Conservation (phyloP, 2,113 vertebrate species). For the Lichenostomus cassidix region DNA sequence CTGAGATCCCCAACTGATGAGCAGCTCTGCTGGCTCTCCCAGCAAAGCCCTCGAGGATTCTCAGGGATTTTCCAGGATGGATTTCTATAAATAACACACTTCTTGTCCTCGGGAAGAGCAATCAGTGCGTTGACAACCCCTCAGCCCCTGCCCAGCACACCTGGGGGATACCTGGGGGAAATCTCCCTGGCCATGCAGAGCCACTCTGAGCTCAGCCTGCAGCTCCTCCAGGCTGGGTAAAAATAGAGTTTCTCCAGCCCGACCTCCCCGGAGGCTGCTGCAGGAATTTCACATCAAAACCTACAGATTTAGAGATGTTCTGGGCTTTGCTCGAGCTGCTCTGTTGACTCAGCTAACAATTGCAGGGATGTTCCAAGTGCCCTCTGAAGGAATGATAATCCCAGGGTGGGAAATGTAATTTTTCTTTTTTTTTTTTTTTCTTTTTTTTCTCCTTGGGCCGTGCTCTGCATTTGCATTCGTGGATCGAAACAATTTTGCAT, state of each 20-base stretch:
- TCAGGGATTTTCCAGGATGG: background rate
- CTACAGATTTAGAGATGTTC: background rate
- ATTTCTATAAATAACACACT: rapidly evolving
- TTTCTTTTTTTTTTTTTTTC: background rate
- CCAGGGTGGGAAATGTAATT: background rate
- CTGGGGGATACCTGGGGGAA: background rate
- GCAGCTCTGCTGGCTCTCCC: background rate
- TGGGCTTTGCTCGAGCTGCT: conserved; percentile 34
- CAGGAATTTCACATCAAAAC: background rate
- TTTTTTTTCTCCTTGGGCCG: rapidly evolving
- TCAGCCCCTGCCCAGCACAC: background rate
- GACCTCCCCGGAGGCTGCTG: background rate
- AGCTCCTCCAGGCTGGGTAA: background rate
- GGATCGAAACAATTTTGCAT: background rate
- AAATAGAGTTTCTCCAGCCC: background rate
- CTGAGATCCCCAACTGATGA: background rate
- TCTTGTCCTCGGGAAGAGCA: background rate
- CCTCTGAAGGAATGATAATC: background rate
- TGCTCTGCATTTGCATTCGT: background rate
- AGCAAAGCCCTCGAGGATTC: background rate
- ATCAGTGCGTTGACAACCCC: background rate
- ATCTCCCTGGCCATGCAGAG: background rate
- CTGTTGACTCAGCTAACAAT: conserved; percentile 29
- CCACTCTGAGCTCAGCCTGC: background rate
- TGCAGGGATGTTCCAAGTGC: background rate